These are phyloP conservation scores for Sipunculus nudus DNA, from an alignment of 2,888 invertebrate species.

Conservation along the genomic window DNA sequence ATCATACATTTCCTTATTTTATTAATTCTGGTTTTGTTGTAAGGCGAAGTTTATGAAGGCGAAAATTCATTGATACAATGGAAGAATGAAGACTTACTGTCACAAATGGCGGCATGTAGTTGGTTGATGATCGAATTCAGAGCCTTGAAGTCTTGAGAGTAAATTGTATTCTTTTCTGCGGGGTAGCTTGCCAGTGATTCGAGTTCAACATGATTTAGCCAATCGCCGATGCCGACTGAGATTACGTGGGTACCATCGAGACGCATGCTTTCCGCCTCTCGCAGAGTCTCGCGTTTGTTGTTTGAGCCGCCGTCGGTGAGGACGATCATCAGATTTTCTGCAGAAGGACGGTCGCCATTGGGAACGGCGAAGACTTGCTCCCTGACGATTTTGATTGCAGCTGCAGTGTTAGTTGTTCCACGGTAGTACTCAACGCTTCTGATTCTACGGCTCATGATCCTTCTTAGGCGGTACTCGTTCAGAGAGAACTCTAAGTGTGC, in stretches of 20 bases:
- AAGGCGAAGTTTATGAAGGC: not conserved
- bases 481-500: constrained; percentile 16
- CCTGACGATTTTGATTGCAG: constrained; percentile 7
- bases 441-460: constrained; percentile 4
- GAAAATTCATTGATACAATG: not conserved
- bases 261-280: constrained; percentile 13
- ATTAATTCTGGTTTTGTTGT: no score
- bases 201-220: constrained; percentile 28
- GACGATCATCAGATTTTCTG: constrained; percentile 8
- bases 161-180: constrained; percentile 13
- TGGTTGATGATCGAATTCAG: not conserved
- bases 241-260: constrained; percentile 25
- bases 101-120: constrained; percentile 17
- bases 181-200: constrained; percentile 25
- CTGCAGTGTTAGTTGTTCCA: constrained; percentile 25
- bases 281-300: constrained; percentile 8
- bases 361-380: not conserved
- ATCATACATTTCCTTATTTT: no score
- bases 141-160: constrained; percentile 15
- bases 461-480: constrained; percentile 7
- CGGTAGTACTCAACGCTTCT: constrained; percentile 9
- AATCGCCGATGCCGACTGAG: constrained; percentile 24
- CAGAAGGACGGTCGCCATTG: constrained; percentile 5
- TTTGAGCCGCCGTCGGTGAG: constrained; percentile 25
- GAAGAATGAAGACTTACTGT: constrained; percentile 16